Percentiles rank a stretch among this genome's conserved stretches.
Evolutionary conservation across 2,888 invertebrate species (phyloP).

Genomic region (Piscicola geometra): DNA sequence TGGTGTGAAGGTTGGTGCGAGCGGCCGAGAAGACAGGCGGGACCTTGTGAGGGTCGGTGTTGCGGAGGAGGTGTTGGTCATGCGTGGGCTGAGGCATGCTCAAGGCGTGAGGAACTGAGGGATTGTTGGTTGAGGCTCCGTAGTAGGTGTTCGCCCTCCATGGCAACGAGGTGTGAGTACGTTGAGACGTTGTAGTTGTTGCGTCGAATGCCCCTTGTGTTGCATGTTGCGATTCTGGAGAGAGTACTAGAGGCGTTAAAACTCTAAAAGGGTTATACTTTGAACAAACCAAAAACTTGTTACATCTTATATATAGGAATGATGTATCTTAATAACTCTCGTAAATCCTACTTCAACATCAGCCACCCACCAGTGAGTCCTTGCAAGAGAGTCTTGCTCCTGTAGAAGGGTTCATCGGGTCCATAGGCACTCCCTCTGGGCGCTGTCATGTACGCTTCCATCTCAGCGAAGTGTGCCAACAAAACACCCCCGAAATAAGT

Average conservation of each 20-base stretch:
- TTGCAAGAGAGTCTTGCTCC: conserved; percentile 65
- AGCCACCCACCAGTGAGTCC: conserved; percentile 52
- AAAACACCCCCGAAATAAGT: neutral
- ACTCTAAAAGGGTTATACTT: too few relatives aligned
- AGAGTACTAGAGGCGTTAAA: too few relatives aligned
- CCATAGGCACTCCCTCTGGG: conserved; percentile 51
- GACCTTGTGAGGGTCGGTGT: conserved; percentile 54
- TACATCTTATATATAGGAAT: too few relatives aligned
- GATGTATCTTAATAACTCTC: too few relatives aligned
- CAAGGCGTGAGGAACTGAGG: conserved; percentile 48
- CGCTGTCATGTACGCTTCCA: conserved; percentile 55
- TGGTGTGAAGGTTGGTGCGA: conserved; percentile 66
- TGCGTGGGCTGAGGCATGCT: conserved; percentile 53
- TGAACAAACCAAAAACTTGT: too few relatives aligned
- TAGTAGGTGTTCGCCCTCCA: conserved; percentile 56
- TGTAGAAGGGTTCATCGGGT: conserved; percentile 63
- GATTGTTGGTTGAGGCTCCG: conserved; percentile 52
- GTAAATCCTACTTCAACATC: conserved; percentile 53
- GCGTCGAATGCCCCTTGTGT: neutral
- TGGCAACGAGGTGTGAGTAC: conserved; percentile 53
- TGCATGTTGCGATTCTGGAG: too few relatives aligned
- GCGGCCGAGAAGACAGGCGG: conserved; percentile 56
- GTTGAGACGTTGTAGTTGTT: neutral
- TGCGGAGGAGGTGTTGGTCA: conserved; percentile 49
- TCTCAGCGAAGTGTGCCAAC: conserved; percentile 41